These are phyloP conservation scores for Strigamia transsilvanica DNA, from an alignment of 2,888 invertebrate species.

Conservation along the genomic window DNA sequence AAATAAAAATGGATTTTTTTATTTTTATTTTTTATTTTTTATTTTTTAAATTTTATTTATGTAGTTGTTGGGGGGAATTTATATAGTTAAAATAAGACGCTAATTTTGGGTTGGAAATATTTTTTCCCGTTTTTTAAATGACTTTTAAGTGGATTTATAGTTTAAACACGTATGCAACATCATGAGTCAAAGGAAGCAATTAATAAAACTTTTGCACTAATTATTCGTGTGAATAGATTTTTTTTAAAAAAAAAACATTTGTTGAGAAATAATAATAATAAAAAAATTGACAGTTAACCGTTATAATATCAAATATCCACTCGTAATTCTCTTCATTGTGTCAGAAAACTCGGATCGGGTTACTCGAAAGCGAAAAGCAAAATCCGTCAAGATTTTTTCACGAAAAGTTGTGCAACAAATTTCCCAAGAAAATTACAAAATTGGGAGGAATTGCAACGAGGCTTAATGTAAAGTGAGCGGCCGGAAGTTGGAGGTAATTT, in stretches of 20 bases:
- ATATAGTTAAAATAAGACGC: too few relatives aligned
- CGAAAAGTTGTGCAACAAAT: too few relatives aligned
- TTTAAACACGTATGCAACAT: slow-evolving; percentile 10
- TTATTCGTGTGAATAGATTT: not conserved
- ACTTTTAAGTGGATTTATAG: not conserved
- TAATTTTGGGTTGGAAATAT: not conserved
- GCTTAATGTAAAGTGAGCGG: not conserved
- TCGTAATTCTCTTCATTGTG: not conserved
- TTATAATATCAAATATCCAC: slow-evolving; percentile 1
- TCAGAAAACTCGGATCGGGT: not conserved
- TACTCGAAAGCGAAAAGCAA: not conserved
- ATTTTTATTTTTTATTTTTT: too few relatives aligned
- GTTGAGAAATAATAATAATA: not conserved
- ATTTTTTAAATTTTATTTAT: too few relatives aligned
- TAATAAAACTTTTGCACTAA: not conserved
- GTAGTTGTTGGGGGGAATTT: too few relatives aligned
- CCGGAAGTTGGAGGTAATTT: slow-evolving; percentile 11
- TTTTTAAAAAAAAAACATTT: not conserved
- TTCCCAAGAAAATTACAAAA: not conserved
- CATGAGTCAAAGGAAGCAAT: slow-evolving; percentile 5
- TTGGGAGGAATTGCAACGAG: slow-evolving; percentile 12
- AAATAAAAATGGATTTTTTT: not conserved
- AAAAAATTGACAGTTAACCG: slow-evolving; percentile 5
- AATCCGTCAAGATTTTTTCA: too few relatives aligned
- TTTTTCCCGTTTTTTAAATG: not conserved